phyloP scores from a whole-genome alignment of 2,888 invertebrate genomes.

The Pterostichus madidus region DNA sequence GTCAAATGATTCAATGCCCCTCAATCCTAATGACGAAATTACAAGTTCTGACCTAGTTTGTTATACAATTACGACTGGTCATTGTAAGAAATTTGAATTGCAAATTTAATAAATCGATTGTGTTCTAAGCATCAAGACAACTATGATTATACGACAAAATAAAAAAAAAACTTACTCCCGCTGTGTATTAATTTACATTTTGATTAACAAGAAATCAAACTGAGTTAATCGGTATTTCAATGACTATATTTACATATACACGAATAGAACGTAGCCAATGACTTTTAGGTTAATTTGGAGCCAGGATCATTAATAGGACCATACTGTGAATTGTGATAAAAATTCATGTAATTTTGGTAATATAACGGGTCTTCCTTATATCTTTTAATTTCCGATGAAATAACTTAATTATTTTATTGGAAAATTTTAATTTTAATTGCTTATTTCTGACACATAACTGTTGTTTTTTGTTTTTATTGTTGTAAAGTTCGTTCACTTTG shows the following conservation, averaged over 20 bases:
- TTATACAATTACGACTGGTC: slow-evolving; percentile 1
- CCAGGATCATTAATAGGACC: neutral
- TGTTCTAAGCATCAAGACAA: slow-evolving; percentile 16
- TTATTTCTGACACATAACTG: neutral
- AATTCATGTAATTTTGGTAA: slow-evolving; percentile 14
- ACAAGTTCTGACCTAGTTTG: slow-evolving; percentile 42
- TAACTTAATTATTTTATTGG: slow-evolving; percentile 41
- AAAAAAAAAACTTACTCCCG: slow-evolving; percentile 44
- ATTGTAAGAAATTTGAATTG: slow-evolving; percentile 43
- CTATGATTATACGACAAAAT: slow-evolving; percentile 31
- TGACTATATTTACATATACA: slow-evolving; percentile 50
- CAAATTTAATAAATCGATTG: slow-evolving; percentile 59
- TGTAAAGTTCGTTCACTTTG: slow-evolving; percentile 11
- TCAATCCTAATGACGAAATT: slow-evolving; percentile 23
- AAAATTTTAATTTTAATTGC: slow-evolving; percentile 32
- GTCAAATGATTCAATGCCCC: neutral
- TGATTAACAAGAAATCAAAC: slow-evolving; percentile 59
- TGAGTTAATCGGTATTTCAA: slow-evolving; percentile 43
- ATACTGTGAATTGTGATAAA: slow-evolving; percentile 30
- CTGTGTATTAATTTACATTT: slow-evolving; percentile 55
- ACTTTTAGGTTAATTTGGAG: slow-evolving; percentile 6
- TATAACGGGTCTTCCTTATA: slow-evolving; percentile 3
- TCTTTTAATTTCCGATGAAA: slow-evolving; percentile 1
- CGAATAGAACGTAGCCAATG: slow-evolving; percentile 3
- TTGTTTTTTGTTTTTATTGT: slow-evolving; percentile 5